Base-by-base conservation (phyloP, 2,113 vertebrate genomes). In the Athene noctua region DNA sequence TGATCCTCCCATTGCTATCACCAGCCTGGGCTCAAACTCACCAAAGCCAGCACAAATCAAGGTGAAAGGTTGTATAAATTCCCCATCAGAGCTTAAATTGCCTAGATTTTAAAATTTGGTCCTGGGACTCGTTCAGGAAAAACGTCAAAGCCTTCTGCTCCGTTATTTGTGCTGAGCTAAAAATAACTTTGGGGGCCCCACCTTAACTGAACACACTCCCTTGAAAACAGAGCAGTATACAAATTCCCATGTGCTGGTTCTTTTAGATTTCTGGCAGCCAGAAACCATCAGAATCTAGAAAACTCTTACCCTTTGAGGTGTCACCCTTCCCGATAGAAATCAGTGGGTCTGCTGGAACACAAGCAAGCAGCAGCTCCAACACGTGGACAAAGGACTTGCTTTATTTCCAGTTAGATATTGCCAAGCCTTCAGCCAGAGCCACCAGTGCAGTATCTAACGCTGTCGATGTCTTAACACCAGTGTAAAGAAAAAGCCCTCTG, bases 181-280 rank as follows among this genome's bases (percentile, higher is more conserved):
- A 79, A 77, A 61, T 92, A 95, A 36, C 29, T 36, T 65, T 23
- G 86, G 78, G 77, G 81, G 38, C 85, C 73, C 91, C 83, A 94
- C 73, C 94, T 94, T 70, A 46, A 52, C 86, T 86, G 78, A 72
- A 62, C 38, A 3, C 49, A 2, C 18, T 86, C 51, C 80, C 86
- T 68, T 59, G 44, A 58, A 81, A 77, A 52, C 86, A 70, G 80
- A 88, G 63, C 51, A 17, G 70, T 2, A 8, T 5, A 40, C 21
- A 4, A 34, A 42, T 6, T 32, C 49, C 63, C 73, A 4, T 6
- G 20, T 54, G 66, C 94, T 81, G 61, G 15, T 62, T 49, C 74
- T 57, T n/a, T 13, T 5, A 15, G 79, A 9, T 15, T 47, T 7
- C 47, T 90, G 70, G 36, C 93, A 92, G 84, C 30, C 78, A 59